Conservation (phyloP, 2,113 vertebrate genomes). For the Etia nguti region DNA sequence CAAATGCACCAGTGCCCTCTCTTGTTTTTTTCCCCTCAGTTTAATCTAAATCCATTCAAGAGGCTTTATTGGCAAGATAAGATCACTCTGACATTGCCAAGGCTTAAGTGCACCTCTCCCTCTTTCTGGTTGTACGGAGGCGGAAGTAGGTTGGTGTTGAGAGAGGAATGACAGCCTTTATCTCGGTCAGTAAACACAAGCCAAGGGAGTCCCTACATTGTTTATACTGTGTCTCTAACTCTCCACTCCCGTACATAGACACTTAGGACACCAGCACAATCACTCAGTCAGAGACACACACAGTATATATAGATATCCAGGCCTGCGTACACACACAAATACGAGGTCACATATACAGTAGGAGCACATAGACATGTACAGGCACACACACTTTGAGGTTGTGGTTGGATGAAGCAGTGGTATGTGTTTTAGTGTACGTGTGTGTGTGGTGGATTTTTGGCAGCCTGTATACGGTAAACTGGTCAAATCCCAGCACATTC, state of each 20-base stretch:
- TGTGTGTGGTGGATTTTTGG: conserved; percentile 36
- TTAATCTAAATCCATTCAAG: conserved; percentile 50
- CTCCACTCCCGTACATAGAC: not conserved
- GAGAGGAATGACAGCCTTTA: conserved; percentile 48
- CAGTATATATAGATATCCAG: not conserved
- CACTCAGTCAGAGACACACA: not conserved
- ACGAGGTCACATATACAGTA: not conserved
- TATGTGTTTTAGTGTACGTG: not conserved
- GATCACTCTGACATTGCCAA: conserved; percentile 40
- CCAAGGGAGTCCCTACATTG: conserved; percentile 43
- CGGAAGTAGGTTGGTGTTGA: conserved; percentile 47
- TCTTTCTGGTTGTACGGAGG: conserved; percentile 9
- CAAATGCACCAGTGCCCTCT: conserved; percentile 10
- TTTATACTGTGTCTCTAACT: conserved; percentile 33
- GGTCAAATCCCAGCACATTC: conserved; percentile 49
- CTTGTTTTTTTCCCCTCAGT: not conserved
- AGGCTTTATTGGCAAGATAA: conserved; percentile 48
- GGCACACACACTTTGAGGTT: not conserved
- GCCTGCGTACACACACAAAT: not conserved
- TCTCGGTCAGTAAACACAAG: conserved; percentile 60
- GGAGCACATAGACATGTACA: not conserved
- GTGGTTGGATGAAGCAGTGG: conserved; percentile 8
- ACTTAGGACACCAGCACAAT: conserved; percentile 9
- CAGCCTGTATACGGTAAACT: conserved; percentile 18
- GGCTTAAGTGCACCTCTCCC: conserved; percentile 46